These are phyloP conservation scores for Xestoiulus laeticollis DNA, from an alignment of 2,888 invertebrate species.

Conservation along the genomic window DNA sequence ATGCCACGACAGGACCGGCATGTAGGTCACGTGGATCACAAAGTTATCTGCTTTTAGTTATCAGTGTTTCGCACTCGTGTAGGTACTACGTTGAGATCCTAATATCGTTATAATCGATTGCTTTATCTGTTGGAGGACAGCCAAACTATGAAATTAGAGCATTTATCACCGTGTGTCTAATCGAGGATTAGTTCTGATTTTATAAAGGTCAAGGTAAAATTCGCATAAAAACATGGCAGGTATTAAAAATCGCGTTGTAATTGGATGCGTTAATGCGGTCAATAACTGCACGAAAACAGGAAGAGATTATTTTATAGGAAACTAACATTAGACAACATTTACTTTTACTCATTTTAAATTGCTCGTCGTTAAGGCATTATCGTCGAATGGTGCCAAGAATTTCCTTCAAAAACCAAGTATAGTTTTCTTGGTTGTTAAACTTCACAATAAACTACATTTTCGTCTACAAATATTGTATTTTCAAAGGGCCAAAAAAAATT, in stretches of 20 bases:
- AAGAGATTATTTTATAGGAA: not conserved
- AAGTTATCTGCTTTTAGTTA: slow-evolving; percentile 21
- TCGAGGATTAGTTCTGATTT: slow-evolving; percentile 5
- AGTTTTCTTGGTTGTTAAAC: no score
- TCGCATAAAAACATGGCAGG: not conserved
- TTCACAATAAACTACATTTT: no score
- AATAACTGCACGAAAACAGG: not conserved
- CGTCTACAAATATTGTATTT: no score
- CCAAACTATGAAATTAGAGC: slow-evolving; percentile 34
- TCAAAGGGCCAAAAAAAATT: no score
- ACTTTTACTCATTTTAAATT: no score
- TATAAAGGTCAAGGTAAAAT: not conserved
- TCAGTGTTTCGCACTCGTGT: slow-evolving; percentile 23
- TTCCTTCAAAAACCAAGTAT: no score
- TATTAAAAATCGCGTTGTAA: not conserved
- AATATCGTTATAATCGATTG: slow-evolving; percentile 29
- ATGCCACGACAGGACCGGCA: not conserved
- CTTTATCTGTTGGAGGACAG: slow-evolving; percentile 10
- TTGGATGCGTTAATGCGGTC: not conserved
- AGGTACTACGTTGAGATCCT: not conserved
- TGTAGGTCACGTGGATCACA: not conserved
- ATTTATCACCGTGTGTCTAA: not conserved
- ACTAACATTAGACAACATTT: not conserved
- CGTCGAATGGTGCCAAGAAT: no score
- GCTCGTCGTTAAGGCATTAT: no score